Base-by-base conservation (phyloP, 1,140 invertebrate genomes). In the Lanistes nyassanus region DNA sequence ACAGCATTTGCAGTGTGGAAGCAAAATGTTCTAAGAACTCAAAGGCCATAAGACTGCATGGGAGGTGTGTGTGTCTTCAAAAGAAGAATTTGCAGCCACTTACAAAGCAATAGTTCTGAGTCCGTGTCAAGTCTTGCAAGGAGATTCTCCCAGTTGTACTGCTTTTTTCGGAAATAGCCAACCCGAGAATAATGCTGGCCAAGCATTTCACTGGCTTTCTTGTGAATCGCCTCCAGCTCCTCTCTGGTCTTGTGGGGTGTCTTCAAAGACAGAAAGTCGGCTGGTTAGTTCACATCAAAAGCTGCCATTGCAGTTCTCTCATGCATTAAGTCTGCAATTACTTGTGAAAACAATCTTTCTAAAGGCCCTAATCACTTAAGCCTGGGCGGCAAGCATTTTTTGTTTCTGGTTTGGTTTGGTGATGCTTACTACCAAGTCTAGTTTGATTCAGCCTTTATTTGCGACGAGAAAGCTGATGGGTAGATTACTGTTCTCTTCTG, bases 41-140 rank as follows among this genome's bases (percentile, higher is more conserved):
- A 47, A 19, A n/a, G 11, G 0, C 36, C 47, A 69, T 47, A 16
- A 69, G 26, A 47, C 6, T 47, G 21, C 0, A 39, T 19, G 39
- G 13, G 47, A 69, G 23, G 9, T 60, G 31, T 5, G 34, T 13
- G 34, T 23, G 5, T 26, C 47, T 4, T 29, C 11, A 74, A 34
- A 67, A 9, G 29, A 37, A 19, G n/a, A 39, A 29, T 47, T 11
- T 34, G 72, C 34, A 39, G 55, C 7, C 21, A 81, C 86, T 85
- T 80, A 89, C 88, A 81, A 51, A 81, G 65, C 7, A 88, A 72
- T 5, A 88, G 83, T 47, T 88, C 83, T 3, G 85, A 83, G 67
- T 88, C 88, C n/a, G 81, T 86, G 65, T 88, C 83, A 21, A 89
- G 71, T 37, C 84, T 66, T 6, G 84, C 86, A 19, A 88, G 67